Conservation (phyloP, 2,888 invertebrate genomes). For the Ophioninae sp. region DNA sequence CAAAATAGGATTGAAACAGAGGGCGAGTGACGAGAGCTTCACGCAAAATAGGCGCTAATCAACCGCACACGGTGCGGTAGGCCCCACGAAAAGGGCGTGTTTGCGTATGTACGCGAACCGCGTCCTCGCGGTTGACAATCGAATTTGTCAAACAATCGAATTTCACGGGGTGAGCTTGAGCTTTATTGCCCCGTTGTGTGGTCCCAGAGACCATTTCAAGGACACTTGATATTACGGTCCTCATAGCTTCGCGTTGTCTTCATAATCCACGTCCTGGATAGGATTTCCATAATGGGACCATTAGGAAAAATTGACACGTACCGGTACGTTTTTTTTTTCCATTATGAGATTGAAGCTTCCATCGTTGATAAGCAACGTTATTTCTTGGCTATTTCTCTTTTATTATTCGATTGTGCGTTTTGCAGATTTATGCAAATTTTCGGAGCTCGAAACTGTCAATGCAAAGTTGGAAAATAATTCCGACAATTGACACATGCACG, state of each 20-base stretch:
- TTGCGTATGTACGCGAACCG: constrained; percentile 16
- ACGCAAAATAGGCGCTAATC: constrained; percentile 64
- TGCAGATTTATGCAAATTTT: too few relatives aligned
- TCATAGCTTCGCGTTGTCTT: background rate
- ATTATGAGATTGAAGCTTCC: too few relatives aligned
- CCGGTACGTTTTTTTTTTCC: too few relatives aligned
- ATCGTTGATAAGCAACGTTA: too few relatives aligned
- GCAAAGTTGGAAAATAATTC: too few relatives aligned
- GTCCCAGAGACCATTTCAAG: background rate
- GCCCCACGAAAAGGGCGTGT: constrained; percentile 18
- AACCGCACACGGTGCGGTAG: constrained; percentile 59
- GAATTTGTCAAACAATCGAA: constrained; percentile 75
- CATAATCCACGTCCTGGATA: too few relatives aligned
- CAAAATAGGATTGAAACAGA: constrained; percentile 26
- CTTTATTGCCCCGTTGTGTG: constrained; percentile 25
- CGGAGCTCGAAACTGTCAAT: too few relatives aligned
- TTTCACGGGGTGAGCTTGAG: constrained; percentile 68
- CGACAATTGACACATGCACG: too few relatives aligned
- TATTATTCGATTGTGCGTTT: too few relatives aligned
- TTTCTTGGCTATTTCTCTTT: too few relatives aligned
- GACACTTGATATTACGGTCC: background rate
- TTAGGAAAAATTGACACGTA: too few relatives aligned
- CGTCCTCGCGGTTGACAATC: constrained; percentile 69
- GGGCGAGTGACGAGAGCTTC: constrained; percentile 35
- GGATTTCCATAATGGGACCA: too few relatives aligned